Evolutionary conservation across 2,888 invertebrate genomes (phyloP), one percentile per base, ranked within the genome.

Genomic region (Noctua comes): DNA sequence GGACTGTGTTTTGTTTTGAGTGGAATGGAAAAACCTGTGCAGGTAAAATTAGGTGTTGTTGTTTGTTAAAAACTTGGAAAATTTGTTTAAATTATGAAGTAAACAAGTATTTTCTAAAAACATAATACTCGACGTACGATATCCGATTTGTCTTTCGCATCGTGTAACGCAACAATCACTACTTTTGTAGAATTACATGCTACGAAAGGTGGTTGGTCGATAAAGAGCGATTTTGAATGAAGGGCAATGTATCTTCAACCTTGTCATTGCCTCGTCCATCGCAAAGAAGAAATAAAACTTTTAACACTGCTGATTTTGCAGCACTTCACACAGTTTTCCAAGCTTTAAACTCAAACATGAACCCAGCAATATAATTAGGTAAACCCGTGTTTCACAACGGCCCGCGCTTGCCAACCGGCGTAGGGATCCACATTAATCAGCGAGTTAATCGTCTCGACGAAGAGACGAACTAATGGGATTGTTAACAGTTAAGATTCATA

Each of bases 401-500:
- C 40, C 65, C 51, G 75, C 46, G 68, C 80, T 77, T 88, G 88
- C 88, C 88, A 88, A 87, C 79, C 75, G 31, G 51, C 68, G 57
- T 80, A 81, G 79, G 77, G 86, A 80, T 82, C 77, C 64, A 71
- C 83, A 87, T 88, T 82, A 78, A 88, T 88, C 88, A 80, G 73
- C 68, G 21, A 57, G 54, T 80, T 85, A 87, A 88, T 82, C 68
- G 77, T 74, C 62, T 71, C 72, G 87, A 77, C 81, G 83, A 84
- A 86, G 74, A 77, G 75, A 64, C 48, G 73, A 80, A 86, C 82
- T 79, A 84, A 89, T 83, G 82, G 80, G 75, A 73, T 78, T 76
- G 82, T 85, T 85, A 85, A 85, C 79, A 73, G 91, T 85, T 75
- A 68, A 80, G 54, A 86, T 85, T 71, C 70, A 79, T 84, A 65